Percentiles rank a stretch among this genome's conserved stretches.
phyloP scores from a whole-genome alignment of 2,888 invertebrate species.

The Trachelus stipa region DNA sequence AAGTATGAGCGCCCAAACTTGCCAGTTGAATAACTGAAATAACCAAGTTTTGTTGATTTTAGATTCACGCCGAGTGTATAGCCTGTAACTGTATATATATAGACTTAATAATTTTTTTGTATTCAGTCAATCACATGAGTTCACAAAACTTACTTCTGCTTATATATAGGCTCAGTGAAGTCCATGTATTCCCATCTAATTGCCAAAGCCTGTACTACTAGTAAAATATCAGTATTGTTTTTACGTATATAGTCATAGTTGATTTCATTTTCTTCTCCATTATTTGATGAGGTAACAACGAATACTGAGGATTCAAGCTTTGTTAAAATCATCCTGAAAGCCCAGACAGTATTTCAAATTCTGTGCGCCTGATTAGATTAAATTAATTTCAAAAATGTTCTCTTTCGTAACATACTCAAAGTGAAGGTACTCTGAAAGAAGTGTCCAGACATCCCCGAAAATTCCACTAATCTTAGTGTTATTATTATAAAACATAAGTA shows the following conservation, averaged over 20 bases:
- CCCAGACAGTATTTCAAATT: not conserved
- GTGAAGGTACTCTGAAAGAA: not conserved
- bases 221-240: not conserved
- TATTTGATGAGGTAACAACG: accelerated
- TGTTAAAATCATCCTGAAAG: not conserved
- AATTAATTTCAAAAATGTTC: not conserved
- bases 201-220: not conserved
- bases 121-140: not conserved
- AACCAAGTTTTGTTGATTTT: not conserved
- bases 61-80: not conserved
- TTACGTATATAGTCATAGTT: not conserved
- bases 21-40: not conserved
- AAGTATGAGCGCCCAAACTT: not conserved
- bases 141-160: not conserved
- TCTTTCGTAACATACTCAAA: not conserved
- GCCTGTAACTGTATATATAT: not conserved
- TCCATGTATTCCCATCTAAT: not conserved
- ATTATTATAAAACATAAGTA: not conserved
- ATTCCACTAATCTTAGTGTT: not conserved
- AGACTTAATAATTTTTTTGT: not conserved
- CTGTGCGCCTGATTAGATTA: not conserved
- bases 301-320: not conserved
- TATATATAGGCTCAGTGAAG: not conserved
- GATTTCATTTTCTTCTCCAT: accelerated
- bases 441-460: not conserved